Evolutionary conservation across 2,113 vertebrate species (phyloP).

Genomic region (Callionymus lyra): DNA sequence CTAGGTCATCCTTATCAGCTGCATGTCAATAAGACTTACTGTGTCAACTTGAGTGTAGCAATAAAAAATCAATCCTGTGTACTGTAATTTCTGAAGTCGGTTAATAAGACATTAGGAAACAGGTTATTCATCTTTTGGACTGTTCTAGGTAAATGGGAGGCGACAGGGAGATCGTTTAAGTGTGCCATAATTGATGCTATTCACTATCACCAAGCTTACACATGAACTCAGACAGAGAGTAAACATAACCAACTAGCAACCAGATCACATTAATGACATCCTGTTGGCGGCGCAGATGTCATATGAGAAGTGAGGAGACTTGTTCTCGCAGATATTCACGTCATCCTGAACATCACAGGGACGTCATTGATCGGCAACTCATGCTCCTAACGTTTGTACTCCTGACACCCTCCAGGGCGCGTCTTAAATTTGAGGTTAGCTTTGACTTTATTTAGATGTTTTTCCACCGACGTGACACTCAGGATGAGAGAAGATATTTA

Average conservation of each 20-base stretch:
- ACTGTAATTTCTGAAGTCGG: no score
- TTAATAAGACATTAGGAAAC: no score
- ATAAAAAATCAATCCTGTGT: no score
- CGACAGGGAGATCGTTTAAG: no score
- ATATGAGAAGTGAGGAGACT: no score
- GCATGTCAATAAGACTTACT: no score
- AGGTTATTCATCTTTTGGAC: no score
- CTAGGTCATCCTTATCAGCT: no score
- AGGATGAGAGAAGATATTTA: neutral
- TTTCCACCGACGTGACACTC: slow-evolving; percentile 20
- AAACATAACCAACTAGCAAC: slow-evolving; percentile 44
- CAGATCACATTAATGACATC: slow-evolving; percentile 14
- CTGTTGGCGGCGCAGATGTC: neutral
- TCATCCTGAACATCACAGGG: neutral
- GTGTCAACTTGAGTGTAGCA: no score
- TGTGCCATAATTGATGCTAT: no score
- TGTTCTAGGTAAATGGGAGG: no score
- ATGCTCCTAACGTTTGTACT: slow-evolving; percentile 11
- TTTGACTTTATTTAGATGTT: slow-evolving; percentile 19
- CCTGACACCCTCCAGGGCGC: neutral
- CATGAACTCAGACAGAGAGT: slow-evolving; percentile 30
- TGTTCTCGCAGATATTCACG: no score
- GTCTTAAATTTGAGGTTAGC: neutral
- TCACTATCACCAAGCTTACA: neutral
- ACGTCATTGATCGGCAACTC: neutral